Conservation (phyloP, 2,797 vertebrate species). For the Schizothorax lantsangensis region DNA sequence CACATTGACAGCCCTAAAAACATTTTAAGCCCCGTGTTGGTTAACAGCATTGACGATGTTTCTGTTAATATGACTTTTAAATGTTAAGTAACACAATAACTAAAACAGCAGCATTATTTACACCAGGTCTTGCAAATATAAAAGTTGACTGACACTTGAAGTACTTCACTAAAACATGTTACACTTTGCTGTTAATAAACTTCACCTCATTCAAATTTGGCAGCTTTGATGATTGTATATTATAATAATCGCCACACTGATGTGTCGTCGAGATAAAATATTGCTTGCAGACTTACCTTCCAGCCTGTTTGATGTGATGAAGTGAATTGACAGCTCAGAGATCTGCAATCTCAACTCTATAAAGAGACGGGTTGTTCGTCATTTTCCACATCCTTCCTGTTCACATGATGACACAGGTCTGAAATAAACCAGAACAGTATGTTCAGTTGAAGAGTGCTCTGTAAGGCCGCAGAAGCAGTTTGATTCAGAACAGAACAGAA, state of each 20-base stretch:
- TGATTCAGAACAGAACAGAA: background rate
- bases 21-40: background rate
- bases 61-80: background rate
- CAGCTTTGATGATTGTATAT: background rate
- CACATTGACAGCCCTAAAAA: background rate
- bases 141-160: background rate
- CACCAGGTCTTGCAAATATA: no score
- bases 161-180: background rate
- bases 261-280: background rate
- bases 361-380: background rate
- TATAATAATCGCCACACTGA: no score
- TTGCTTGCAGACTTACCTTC: constrained; percentile 10
- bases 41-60: background rate
- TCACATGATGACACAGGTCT: background rate
- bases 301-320: background rate
- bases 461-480: background rate
- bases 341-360: constrained; percentile 3
- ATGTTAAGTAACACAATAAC: background rate
- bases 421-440: background rate
- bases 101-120: background rate
- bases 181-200: background rate
- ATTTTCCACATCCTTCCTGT: constrained; percentile 31
- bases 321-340: background rate
- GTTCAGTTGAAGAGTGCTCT: background rate
- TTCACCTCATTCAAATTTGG: background rate